These are phyloP conservation scores for Orcinus orca DNA, from an alignment of 2,113 vertebrate genomes.

Conservation along the genomic window DNA sequence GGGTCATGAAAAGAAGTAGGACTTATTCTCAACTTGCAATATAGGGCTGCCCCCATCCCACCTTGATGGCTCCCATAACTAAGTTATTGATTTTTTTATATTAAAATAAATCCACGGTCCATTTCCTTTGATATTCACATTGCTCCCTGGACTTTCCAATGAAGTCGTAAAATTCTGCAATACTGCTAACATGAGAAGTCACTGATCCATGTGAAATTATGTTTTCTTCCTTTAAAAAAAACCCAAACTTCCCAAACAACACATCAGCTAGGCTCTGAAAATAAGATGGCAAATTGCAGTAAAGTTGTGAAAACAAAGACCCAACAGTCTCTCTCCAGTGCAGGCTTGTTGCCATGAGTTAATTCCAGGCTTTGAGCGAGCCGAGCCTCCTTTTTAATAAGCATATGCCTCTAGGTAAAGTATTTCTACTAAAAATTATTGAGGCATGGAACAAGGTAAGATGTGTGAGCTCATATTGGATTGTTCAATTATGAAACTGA, in stretches of 20 bases:
- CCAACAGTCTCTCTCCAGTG: conserved; percentile 85
- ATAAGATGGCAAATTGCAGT: conserved; percentile 82
- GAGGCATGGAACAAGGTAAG: conserved; percentile 87
- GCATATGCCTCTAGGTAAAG: conserved; percentile 86
- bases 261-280: conserved; percentile 81
- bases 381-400: conserved; percentile 87
- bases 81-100: conserved; percentile 44
- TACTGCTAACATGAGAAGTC: conserved; percentile 50
- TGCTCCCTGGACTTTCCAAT: not conserved
- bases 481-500: conserved; percentile 85
- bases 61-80: conserved; percentile 25
- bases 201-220: conserved; percentile 39
- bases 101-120: conserved; percentile 52
- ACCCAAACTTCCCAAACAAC: conserved; percentile 77
- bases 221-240: conserved; percentile 42
- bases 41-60: not conserved
- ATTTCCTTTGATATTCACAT: conserved; percentile 59
- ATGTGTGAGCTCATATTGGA: conserved; percentile 87
- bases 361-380: conserved; percentile 87
- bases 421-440: conserved; percentile 89
- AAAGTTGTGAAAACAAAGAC: conserved; percentile 85
- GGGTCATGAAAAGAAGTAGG: not conserved
- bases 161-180: conserved; percentile 40
- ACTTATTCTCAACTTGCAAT: not conserved
- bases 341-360: conserved; percentile 87